Percentiles rank a stretch among this genome's conserved stretches.
phyloP scores from a whole-genome alignment of 2,797 vertebrate species.

The Mus minutoides region DNA sequence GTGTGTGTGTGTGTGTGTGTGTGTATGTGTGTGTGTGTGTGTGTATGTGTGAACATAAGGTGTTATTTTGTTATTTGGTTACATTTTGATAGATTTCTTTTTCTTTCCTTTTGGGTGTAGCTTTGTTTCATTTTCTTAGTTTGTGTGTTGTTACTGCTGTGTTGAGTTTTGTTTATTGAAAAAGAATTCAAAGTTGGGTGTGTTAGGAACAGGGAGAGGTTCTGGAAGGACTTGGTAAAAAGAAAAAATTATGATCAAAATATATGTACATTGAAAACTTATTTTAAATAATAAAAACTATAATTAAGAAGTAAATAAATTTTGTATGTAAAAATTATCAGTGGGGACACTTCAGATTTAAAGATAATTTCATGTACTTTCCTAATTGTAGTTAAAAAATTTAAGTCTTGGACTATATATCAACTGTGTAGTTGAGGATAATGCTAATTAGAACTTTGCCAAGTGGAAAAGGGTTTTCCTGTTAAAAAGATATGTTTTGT shows the following conservation, averaged over 20 bases:
- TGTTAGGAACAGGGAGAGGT: no score
- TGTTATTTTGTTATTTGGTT: background rate
- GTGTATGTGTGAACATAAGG: no score
- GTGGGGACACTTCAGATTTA: background rate
- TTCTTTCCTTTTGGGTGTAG: background rate
- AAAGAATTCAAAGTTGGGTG: background rate
- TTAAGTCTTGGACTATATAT: conserved; percentile 20
- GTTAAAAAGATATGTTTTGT: conserved; percentile 24
- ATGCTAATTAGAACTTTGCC: conserved; percentile 42
- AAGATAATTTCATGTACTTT: conserved; percentile 52
- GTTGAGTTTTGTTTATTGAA: background rate
- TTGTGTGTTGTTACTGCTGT: background rate
- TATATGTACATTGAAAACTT: background rate
- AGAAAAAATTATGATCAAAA: background rate
- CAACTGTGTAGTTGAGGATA: background rate
- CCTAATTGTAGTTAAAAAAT: conserved; percentile 38
- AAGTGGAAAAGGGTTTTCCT: conserved; percentile 48
- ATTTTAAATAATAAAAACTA: background rate
- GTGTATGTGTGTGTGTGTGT: no score
- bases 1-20: background rate
- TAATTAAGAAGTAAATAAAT: background rate
- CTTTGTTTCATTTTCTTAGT: background rate
- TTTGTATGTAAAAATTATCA: background rate
- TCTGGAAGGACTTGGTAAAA: background rate
- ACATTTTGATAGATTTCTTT: background rate